Evolutionary conservation across 2,113 vertebrate species (phyloP), one percentile per base, ranked within the genome.

Genomic region (rat (Rattus norvegicus)): DNA sequence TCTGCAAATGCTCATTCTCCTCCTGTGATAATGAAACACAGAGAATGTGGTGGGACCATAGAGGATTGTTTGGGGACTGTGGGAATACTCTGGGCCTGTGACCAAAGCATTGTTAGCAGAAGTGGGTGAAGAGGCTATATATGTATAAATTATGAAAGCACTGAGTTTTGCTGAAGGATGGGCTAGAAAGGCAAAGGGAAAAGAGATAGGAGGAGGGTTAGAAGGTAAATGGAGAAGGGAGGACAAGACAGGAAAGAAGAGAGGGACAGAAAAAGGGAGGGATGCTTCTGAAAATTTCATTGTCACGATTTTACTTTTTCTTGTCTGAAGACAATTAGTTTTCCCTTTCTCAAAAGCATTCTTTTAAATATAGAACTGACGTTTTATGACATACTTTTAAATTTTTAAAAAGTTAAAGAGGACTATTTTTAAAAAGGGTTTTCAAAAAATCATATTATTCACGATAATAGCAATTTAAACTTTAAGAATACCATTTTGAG

Each of bases 311-410:
- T 39, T 14, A 75, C 30, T 22, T 22, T 87, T 80, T 1, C 7
- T 47, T 36, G 76, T 69, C n/a, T 77, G 49, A 54, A 72, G 4
- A 85, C 6, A 43, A 30, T 80, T 70, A 65, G 70, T 86, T 92
- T 95, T 61, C 16, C 54, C n/a, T 2, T 91, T 86, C 65, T 79
- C 7, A 47, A 94, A 54, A 91, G 6, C 7, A 70, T 30, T 94
- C 79, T 95, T 79, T 26, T 7, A 16, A 92, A 94, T 76, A 81
- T 0, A 87, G 17, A 96, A 86, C 12, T 96, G 79, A 91, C 14
- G 39, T 49, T 49, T 84, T 33, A 79, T 33, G 47, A 47, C 28
- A 92, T 19, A 65, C 39, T 72, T 89, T 39, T 4, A 83, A 52
- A 13, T 81, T 65, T 43, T 95, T 13, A 61, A 52, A 84, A 63